Percentiles rank a stretch among this genome's conserved stretches.
Evolutionary conservation across 1,140 invertebrate species (phyloP).

Genomic region (Tetranychus urticae): DNA sequence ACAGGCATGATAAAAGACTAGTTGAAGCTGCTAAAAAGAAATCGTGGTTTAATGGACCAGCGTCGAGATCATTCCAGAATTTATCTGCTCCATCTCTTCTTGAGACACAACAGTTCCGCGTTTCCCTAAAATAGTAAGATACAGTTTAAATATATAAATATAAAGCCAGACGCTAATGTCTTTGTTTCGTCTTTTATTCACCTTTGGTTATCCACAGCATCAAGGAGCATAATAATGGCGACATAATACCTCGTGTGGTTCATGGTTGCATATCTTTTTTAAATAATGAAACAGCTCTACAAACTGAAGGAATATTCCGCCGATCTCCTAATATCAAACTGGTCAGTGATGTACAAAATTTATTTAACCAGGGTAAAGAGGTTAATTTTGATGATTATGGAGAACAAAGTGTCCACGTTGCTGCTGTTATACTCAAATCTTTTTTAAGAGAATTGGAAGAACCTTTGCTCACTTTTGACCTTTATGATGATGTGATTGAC

Average conservation of each 20-base stretch:
- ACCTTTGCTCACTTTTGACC: slow-evolving; percentile 74
- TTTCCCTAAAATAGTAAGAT: slow-evolving; percentile 49
- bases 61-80: slow-evolving; percentile 9
- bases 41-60: slow-evolving; percentile 11
- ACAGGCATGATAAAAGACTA: slow-evolving; percentile 43
- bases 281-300: slow-evolving; percentile 33
- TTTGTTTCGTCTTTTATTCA: neutral
- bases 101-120: slow-evolving; percentile 73
- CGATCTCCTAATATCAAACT: slow-evolving; percentile 58
- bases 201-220: slow-evolving; percentile 27
- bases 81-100: slow-evolving; percentile 22
- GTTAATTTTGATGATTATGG: slow-evolving; percentile 43
- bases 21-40: slow-evolving; percentile 26
- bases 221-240: slow-evolving; percentile 50
- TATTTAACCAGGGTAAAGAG: slow-evolving; percentile 35
- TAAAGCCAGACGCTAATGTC: neutral
- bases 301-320: slow-evolving; percentile 84
- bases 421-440: slow-evolving; percentile 78
- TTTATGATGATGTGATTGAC: slow-evolving; percentile 77
- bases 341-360: slow-evolving; percentile 57
- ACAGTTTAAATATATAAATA: neutral
- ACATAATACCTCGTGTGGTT: slow-evolving; percentile 67
- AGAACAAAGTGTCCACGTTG: slow-evolving; percentile 40
- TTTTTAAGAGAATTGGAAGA: slow-evolving; percentile 81
- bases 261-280: slow-evolving; percentile 33